A percentile compares a stretch with the other conserved stretches of the same genome.
These are phyloP conservation scores for Paracyclopina nana DNA, from an alignment of 1,140 invertebrate genomes.

Conservation along the genomic window DNA sequence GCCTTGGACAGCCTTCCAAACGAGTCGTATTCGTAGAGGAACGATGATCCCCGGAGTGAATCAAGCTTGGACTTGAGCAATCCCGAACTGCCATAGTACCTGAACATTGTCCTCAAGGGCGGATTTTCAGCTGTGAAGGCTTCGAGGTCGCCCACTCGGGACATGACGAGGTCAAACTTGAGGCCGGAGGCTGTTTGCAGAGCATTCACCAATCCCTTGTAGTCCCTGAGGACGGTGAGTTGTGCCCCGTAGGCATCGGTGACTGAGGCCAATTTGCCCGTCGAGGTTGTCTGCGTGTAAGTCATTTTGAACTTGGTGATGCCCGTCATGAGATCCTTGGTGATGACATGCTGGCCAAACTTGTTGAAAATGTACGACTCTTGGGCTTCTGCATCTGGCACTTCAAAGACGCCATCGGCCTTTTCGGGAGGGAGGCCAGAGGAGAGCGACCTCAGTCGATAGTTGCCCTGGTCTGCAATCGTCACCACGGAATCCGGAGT, in stretches of 20 bases:
- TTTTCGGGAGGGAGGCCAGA: constrained; percentile 72
- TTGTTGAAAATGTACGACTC: constrained; percentile 84
- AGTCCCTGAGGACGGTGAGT: constrained; percentile 71
- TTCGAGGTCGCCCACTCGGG: constrained; percentile 33
- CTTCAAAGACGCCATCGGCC: constrained; percentile 63
- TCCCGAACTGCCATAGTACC: constrained; percentile 68
- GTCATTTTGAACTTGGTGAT: constrained; percentile 74
- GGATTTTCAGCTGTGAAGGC: constrained; percentile 52
- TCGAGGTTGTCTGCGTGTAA: constrained; percentile 39
- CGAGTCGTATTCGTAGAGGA: constrained; percentile 82
- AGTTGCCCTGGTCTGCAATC: constrained; percentile 58
- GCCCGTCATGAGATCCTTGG: constrained; percentile 73
- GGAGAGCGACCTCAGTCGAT: constrained; percentile 68
- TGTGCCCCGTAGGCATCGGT: constrained; percentile 82
- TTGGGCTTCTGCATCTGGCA: constrained; percentile 59
- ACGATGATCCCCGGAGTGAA: constrained; percentile 67
- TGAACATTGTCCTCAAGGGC: constrained; percentile 50
- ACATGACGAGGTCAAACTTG: constrained; percentile 64
- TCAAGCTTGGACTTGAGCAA: constrained; percentile 66
- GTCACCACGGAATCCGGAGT: constrained; percentile 82
- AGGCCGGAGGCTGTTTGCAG: constrained; percentile 73
- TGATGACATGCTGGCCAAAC: constrained; percentile 77
- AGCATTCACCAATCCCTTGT: constrained; percentile 46
- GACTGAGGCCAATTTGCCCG: constrained; percentile 49
- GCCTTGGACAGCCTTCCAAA: constrained; percentile 70